Conservation (phyloP, 2,797 vertebrate genomes). For the Mus minutoides region DNA sequence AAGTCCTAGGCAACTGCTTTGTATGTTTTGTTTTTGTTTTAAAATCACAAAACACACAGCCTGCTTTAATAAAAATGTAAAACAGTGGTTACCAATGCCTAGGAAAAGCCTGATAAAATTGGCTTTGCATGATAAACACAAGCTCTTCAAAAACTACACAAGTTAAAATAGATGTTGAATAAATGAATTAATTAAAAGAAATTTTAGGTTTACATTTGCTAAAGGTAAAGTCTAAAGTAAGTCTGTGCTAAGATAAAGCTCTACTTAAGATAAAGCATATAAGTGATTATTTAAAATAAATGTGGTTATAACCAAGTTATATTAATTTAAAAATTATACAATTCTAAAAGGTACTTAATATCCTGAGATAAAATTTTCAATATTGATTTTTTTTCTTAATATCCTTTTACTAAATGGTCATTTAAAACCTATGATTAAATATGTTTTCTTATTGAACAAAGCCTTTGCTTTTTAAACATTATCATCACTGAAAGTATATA, state of each 20-base stretch:
- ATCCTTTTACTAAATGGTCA: neutral
- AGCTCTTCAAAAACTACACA: neutral
- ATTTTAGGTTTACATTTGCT: neutral
- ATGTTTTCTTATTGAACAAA: neutral
- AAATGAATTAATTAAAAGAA: neutral
- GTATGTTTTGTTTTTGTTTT: neutral
- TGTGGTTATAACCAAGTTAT: neutral
- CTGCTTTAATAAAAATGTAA: neutral
- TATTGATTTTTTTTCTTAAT: neutral
- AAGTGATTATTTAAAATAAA: neutral
- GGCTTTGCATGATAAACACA: neutral
- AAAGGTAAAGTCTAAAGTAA: no score
- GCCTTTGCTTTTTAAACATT: neutral
- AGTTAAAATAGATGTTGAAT: neutral
- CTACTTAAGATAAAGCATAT: neutral
- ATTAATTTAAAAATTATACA: neutral
- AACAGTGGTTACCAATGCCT: neutral
- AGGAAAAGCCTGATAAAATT: neutral
- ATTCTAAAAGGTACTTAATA: neutral
- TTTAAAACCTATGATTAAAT: neutral
- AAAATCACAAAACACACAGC: neutral
- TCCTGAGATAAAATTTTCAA: neutral
- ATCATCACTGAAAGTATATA: neutral
- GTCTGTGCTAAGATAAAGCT: no score
- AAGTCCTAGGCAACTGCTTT: neutral